phyloP scores from a whole-genome alignment of 2,888 invertebrate species.

The Ectemnius lituratus region DNA sequence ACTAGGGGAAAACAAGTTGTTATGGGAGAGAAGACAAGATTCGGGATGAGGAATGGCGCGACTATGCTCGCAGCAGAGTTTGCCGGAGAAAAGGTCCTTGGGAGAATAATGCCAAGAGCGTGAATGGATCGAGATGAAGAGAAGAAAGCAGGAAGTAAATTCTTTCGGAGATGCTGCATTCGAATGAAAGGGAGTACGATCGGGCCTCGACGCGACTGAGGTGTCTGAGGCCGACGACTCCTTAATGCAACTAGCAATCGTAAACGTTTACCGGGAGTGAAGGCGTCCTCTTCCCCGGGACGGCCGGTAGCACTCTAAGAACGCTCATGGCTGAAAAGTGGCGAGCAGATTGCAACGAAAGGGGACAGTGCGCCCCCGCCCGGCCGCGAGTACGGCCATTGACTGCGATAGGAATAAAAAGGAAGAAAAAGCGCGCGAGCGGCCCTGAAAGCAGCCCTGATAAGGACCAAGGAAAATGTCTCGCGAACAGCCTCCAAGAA shows the following conservation, averaged over 20 bases:
- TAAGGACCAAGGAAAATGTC: conserved; percentile 48
- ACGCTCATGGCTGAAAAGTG: conserved; percentile 52
- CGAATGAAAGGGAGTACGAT: neutral
- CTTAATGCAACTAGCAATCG: conserved; percentile 56
- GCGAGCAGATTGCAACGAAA: conserved; percentile 66
- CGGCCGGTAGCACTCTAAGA: neutral
- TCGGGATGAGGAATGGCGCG: neutral
- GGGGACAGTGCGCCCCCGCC: conserved; percentile 42
- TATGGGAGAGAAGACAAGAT: conserved; percentile 19
- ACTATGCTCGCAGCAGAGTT: neutral
- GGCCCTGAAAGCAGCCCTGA: conserved; percentile 40
- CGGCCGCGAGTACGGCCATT: conserved; percentile 44
- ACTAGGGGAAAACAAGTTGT: conserved; percentile 33
- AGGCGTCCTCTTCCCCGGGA: conserved; percentile 30
- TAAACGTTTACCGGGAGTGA: conserved; percentile 61
- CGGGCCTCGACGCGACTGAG: conserved; percentile 19
- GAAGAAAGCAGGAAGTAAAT: neutral
- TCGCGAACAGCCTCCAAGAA: conserved; percentile 18
- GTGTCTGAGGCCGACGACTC: conserved; percentile 34
- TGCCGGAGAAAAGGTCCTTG: neutral
- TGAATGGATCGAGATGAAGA: neutral
- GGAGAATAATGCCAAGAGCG: neutral
- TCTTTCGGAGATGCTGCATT: neutral
- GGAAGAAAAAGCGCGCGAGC: conserved; percentile 15
- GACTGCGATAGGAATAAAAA: conserved; percentile 55